Evolutionary conservation across 2,888 invertebrate genomes (phyloP), one percentile per base, ranked within the genome.

Genomic region (Dorcus parallelipipedus): DNA sequence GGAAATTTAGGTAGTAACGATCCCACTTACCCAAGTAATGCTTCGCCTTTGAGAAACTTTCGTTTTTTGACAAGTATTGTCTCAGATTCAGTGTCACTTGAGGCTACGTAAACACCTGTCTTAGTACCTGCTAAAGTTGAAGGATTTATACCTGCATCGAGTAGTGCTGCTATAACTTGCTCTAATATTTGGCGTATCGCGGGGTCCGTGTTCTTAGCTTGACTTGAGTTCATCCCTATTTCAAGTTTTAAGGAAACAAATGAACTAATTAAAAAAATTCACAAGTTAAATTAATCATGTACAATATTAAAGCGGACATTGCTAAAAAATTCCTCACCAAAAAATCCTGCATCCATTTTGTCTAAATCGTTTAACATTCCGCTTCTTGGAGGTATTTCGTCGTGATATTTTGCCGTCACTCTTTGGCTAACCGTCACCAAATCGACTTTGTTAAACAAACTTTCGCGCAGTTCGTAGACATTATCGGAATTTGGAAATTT

Each of bases 401-500:
- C 79, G 67, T 83, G 86, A n/a, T 82, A 81, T 33, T 85, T 80
- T 57, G 84, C 82, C 93, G 93, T 94, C 64, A 93, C 83, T 40
- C 88, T 82, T 62, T 86, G 85, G 70, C 91, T 90, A 23, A 87
- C 90, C 54, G 91, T 91, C 57, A 95, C 86, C 82, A 95, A 85
- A 71, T 96, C 94, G 65, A 90, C 84, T 76, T 90, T 89, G 72
- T 88, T 86, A 68, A 88, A 84, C n/a, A 94, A 81, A 69, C 87
- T 87, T 52, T 87, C 80, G 70, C 83, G 79, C 45, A 93, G 86
- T 65, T 91, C 86, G 49, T 83, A 77, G 54, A 93, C 83, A 66
- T 88, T 88, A 62, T 87, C 84, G 0, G 90, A 90, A 68, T 91
- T 87, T 0, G 95, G 94, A 75, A 90, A n/a, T n/a, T n/a, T n/a